Evolutionary conservation across 2,113 vertebrate species (phyloP).

Genomic region (Salvelinus sp.): DNA sequence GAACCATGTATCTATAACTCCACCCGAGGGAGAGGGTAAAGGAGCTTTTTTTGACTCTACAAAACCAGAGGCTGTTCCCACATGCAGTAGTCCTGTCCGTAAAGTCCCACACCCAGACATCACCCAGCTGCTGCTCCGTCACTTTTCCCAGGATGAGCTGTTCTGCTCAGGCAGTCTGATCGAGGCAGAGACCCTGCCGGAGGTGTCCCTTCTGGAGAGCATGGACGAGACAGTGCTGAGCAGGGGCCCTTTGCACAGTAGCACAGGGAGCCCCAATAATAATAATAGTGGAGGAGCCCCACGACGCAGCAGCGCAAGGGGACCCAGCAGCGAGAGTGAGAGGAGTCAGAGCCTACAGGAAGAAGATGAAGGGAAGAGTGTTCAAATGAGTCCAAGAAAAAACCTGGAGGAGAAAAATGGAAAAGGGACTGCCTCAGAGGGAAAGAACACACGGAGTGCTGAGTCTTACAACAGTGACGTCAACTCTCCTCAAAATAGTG

Average conservation of each 20-base stretch:
- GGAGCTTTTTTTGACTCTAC: neutral
- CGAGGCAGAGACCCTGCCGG: conserved; percentile 82
- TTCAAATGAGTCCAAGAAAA: neutral
- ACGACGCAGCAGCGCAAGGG: neutral
- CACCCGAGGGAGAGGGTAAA: conserved; percentile 8
- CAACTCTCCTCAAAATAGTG: conserved; percentile 18
- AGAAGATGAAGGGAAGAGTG: neutral
- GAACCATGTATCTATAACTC: neutral
- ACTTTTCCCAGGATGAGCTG: conserved; percentile 76
- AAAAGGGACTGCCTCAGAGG: conserved; percentile 10
- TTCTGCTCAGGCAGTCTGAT: conserved; percentile 67
- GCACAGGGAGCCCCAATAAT: conserved; percentile 1
- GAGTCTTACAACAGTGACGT: neutral
- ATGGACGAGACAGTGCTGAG: conserved; percentile 64
- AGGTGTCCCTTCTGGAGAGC: conserved; percentile 78
- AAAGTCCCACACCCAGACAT: conserved; percentile 50
- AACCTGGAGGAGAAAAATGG: neutral
- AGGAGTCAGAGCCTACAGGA: neutral
- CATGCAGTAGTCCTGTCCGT: conserved; percentile 25
- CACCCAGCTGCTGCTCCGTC: conserved; percentile 71
- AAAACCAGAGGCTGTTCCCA: neutral
- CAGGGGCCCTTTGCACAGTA: conserved; percentile 24
- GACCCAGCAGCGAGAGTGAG: conserved; percentile 7
- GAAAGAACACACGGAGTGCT: conserved; percentile 10
- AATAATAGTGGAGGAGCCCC: neutral